Evolutionary conservation across 2,888 invertebrate genomes (phyloP).

Genomic region (Agrenia bidenticulata): DNA sequence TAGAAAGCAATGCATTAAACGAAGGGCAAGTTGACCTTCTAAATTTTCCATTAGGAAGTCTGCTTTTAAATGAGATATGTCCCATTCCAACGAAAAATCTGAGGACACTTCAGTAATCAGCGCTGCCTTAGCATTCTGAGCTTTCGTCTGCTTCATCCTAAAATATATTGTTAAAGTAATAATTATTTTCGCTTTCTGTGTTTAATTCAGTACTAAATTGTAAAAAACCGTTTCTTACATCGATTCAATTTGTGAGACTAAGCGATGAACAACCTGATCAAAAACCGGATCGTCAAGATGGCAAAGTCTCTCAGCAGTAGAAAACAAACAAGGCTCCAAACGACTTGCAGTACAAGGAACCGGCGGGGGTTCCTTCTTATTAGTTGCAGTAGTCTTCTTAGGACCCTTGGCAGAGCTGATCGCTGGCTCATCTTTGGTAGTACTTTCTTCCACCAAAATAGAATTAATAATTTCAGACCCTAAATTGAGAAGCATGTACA

Average conservation of each 20-base stretch:
- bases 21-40: constrained; percentile 50
- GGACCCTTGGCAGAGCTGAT: constrained; percentile 26
- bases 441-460: constrained; percentile 24
- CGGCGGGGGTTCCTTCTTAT: constrained; percentile 23
- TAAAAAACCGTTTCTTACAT: constrained; percentile 40
- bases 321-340: constrained; percentile 49
- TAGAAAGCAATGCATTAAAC: constrained; percentile 50
- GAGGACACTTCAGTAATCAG: constrained; percentile 14
- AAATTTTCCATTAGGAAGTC: constrained; percentile 49
- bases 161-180: constrained; percentile 3
- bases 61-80: constrained; percentile 46
- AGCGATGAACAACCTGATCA: constrained; percentile 52
- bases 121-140: constrained; percentile 24
- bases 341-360: constrained; percentile 29
- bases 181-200: too few species aligned
- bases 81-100: constrained; percentile 42
- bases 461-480: constrained; percentile 43
- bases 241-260: constrained; percentile 52
- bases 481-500: constrained; percentile 66
- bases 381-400: constrained; percentile 4
- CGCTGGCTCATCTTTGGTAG: neutral
- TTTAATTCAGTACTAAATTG: too few species aligned
- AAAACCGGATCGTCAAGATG: constrained; percentile 52
- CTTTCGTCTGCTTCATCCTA: constrained; percentile 50
- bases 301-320: constrained; percentile 53